A percentile compares a stretch with the other conserved stretches of the same genome.
phyloP scores from a whole-genome alignment of 2,113 vertebrate genomes.

The Chionis minor region DNA sequence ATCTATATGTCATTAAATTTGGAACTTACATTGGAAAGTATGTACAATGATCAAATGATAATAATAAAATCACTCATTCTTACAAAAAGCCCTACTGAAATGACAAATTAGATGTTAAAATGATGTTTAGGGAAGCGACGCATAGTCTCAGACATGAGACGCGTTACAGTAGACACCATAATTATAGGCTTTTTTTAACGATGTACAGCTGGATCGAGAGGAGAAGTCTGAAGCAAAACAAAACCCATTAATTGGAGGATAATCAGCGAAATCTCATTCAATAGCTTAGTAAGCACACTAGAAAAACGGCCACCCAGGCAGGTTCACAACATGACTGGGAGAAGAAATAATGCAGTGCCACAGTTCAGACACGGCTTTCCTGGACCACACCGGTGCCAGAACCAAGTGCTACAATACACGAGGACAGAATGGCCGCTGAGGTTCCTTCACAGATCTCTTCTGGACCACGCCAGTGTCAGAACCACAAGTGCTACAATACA shows the following conservation, averaged over 20 bases:
- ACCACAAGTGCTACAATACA: neutral
- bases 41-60: neutral
- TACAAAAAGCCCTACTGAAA: neutral
- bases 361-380: neutral
- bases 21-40: neutral
- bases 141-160: neutral
- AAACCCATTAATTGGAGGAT: neutral
- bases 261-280: neutral
- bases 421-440: neutral
- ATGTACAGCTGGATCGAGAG: rapidly evolving
- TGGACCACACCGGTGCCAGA: neutral
- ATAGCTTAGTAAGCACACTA: neutral
- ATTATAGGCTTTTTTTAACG: neutral
- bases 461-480: neutral
- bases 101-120: neutral
- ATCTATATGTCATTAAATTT: neutral
- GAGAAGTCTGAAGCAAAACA: neutral
- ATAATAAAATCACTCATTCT: neutral
- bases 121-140: neutral
- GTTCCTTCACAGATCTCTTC: no score
- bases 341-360: neutral
- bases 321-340: rapidly evolving
- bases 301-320: neutral
- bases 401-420: neutral
- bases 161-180: neutral